Evolutionary conservation across 2,113 vertebrate genomes (phyloP), one percentile per base, ranked within the genome.

Genomic region (Cynopterus brachyotis): DNA sequence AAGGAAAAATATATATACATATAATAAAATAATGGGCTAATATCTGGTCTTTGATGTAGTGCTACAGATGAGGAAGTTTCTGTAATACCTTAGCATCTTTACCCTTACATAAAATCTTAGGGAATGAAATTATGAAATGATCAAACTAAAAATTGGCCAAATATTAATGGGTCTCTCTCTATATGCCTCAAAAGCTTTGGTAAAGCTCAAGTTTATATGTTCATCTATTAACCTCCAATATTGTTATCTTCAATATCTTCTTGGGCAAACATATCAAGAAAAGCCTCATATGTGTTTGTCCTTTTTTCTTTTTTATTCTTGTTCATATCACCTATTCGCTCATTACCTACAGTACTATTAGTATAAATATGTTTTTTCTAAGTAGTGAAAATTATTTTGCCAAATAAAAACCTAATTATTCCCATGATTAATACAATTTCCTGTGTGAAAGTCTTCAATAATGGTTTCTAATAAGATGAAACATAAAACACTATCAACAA

Each of bases 261-360:
- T 87, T 89, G 85, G n/a, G 13, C 69, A 82, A 62, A 50, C 66
- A 57, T 17, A 55, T 75, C 35, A 95, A 85, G 50, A 91, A 94
- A 84, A 86, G 16, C 2, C 2, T 80, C 47, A 73, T 32, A 4
- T 6, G 26, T 87, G 1, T 80, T 84, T 57, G 59, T 47, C 53
- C 24, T 75, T 15, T 11, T 59, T 88, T 59, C 26, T 87, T 60
- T 60, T 83, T 69, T 30, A 57, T 5, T 81, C 2, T 70, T 87
- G 5, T 59, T 80, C 75, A 32, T 70, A 55, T 11, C 6, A 59
- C 22, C 37, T 26, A 0, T 75, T 95, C 69, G 5, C 35, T 86
- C 78, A 57, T 75, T 84, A 64, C 10, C 45, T 80, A 37, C 1
- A 70, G 40, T 80, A 32, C 1, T 60, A 15, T 86, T 82, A 66